These are phyloP conservation scores for Drosophila kohkoa DNA, from an alignment of 1,140 invertebrate genomes.

Conservation along the genomic window DNA sequence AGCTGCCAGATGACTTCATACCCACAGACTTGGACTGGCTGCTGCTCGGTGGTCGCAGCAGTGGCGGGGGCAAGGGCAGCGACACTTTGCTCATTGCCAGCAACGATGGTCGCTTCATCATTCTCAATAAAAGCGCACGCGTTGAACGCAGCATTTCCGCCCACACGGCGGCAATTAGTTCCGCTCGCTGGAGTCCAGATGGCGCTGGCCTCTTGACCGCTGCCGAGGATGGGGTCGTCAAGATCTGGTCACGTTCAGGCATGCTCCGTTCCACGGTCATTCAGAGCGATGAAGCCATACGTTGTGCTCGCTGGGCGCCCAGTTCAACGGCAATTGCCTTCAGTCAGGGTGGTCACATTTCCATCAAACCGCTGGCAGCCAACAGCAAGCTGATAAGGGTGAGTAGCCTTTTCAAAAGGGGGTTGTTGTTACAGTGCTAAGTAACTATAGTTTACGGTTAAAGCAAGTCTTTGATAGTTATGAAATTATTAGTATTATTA, in stretches of 20 bases:
- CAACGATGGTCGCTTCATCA: conserved; percentile 92
- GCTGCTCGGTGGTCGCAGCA: conserved; percentile 86
- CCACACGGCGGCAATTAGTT: conserved; percentile 95
- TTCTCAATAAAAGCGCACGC: conserved; percentile 94
- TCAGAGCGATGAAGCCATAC: conserved; percentile 92
- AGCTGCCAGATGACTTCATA: conserved; percentile 93
- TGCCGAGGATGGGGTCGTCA: conserved; percentile 98
- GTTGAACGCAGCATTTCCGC: conserved; percentile 97
- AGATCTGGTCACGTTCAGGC: conserved; percentile 98
- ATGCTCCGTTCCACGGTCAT: conserved; percentile 96
- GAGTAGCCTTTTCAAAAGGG: conserved; percentile 40
- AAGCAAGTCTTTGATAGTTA: too few relatives aligned
- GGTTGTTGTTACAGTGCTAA: neutral
- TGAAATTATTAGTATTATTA: too few relatives aligned
- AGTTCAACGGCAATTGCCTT: conserved; percentile 94
- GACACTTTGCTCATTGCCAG: conserved; percentile 95
- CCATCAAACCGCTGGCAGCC: conserved; percentile 96
- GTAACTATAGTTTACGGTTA: too few relatives aligned
- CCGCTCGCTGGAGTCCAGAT: conserved; percentile 96
- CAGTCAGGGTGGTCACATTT: conserved; percentile 92
- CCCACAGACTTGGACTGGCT: conserved; percentile 95
- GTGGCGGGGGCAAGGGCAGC: conserved; percentile 88
- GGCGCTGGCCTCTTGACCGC: conserved; percentile 95
- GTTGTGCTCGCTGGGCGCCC: conserved; percentile 94
- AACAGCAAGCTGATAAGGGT: conserved; percentile 94